Evolutionary conservation across 1,140 invertebrate genomes (phyloP), one percentile per base, ranked within the genome.

Genomic region (Aphidius ervi): DNA sequence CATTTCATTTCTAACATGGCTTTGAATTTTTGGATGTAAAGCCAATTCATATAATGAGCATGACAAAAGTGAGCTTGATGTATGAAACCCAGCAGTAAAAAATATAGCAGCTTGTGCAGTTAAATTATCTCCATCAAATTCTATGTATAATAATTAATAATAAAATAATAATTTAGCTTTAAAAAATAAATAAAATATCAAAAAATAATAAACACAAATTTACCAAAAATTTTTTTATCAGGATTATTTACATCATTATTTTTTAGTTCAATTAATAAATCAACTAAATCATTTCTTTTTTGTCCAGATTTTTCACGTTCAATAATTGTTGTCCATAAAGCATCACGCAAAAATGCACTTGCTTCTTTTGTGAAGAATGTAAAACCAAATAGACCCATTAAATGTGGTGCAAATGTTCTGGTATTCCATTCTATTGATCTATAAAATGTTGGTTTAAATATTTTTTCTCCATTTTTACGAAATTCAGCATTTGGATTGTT

Each of bases 11-110:
- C 76, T 64, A 20, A 84, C 8, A 59, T 74, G 79, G 0, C 80
- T 68, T 62, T 88, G 87, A 7, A 85, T 67, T 0, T 82, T 72
- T 1, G 75, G 82, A 61, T 88, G 69, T 20, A 77, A 65, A 5
- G 88, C 84, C 40, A 90, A 67, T 60, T 84, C 82, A 52, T 82
- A 81, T 4, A 84, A 65, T 0, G 82, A 70, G 61, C 85, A 85
- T 0, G 80, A 70, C 42, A 88, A 69, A 1, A 82, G 75, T 0
- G 80, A 81, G 1, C 84, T 74, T 0, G 83, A 81, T 0, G 86
- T 87, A 10, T 52, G 16, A 16, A 16, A 81, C 9, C 83, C 83
- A 54, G 82, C 82, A 5, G 81, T 9, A 46, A 81, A 75, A 46
- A 82, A 79, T 1, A 79, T 68, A 1, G 66, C 59, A 0, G 75